Percentiles rank a stretch among this genome's conserved stretches.
Conservation (phyloP, 1,140 invertebrate genomes). For the Bombus confusus region DNA sequence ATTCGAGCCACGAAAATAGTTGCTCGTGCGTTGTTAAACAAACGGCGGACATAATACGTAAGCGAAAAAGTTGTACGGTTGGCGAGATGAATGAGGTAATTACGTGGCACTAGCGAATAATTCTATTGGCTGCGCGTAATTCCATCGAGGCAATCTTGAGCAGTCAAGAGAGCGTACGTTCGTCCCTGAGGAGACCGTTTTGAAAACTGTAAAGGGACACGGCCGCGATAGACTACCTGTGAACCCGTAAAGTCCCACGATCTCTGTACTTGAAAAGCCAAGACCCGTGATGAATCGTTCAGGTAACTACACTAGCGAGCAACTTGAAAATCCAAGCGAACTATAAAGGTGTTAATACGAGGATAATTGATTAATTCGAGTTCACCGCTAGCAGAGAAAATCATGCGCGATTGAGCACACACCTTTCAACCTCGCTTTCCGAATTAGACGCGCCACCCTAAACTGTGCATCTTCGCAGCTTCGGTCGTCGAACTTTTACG, state of each 20-base stretch:
- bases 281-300: conserved; percentile 70
- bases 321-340: conserved; percentile 30
- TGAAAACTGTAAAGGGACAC: conserved; percentile 29
- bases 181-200: conserved; percentile 30
- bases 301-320: conserved; percentile 19
- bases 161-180: conserved; percentile 77
- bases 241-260: conserved; percentile 66
- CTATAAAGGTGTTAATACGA: conserved; percentile 70
- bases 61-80: neutral
- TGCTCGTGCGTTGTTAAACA: too few relatives aligned
- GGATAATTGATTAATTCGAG: conserved; percentile 60
- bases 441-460: neutral
- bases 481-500: too few relatives aligned
- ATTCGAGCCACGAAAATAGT: too few relatives aligned
- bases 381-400: conserved; percentile 7
- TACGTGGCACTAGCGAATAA: conserved; percentile 59
- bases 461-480: too few relatives aligned
- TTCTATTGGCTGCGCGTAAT: conserved; percentile 65
- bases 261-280: conserved; percentile 70
- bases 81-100: conserved; percentile 53
- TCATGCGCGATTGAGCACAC: conserved; percentile 27
- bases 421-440: neutral
- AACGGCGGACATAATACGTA: neutral
- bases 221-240: conserved; percentile 23
- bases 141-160: conserved; percentile 75